Base-by-base conservation (phyloP, 2,888 invertebrate genomes). In the Erebia palarica region DNA sequence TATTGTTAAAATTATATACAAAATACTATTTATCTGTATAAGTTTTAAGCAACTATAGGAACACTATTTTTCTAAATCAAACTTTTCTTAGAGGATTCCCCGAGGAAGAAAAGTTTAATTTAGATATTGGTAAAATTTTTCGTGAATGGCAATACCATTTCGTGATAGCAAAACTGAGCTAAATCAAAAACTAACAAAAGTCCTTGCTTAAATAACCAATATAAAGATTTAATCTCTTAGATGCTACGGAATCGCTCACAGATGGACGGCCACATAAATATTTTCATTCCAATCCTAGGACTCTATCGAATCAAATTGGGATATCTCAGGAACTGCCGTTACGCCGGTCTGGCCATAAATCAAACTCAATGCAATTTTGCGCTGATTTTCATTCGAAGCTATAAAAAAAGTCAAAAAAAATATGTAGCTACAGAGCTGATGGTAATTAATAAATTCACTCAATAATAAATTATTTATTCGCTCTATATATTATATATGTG, bases 351-450 rank as follows among this genome's bases (percentile, higher is more conserved):
- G 21, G 57, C 27, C 57, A 58, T 58, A 58, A 58, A 58, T 58
- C 57, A 27, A 27, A 61, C 61, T 61, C 42, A 61, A 44, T 44
- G 42, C 61, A 44, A 58, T 61, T 61, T 61, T 18, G 14, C 8
- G 36, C 42, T 36, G n/a, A 42, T 36, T 59, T 44, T 11, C 42
- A 10, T 61, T 44, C 11, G 18, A 16, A 44, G 42, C 61, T 44
- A 64, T 51, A 64, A 64, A 64, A 49, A 64, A n/a, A 4, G 49
- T 18, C 21, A 1, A 16, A 44, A 61, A 61, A 61, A 16, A 47
- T 3, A 16, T 1, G 11, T 61, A 61, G 18, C 42, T 16, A 13
- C 47, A 61, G 55, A 55, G 55, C 18, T 55, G 3, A 18, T 18
- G 7, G n/a, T 53, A 2, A n/a, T 3, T 2, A 21, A 53, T 53